A percentile compares a stretch with the other conserved stretches of the same genome.
These are phyloP conservation scores for Oxygymnocypris stewartii DNA, from an alignment of 2,113 vertebrate species.

Conservation along the genomic window DNA sequence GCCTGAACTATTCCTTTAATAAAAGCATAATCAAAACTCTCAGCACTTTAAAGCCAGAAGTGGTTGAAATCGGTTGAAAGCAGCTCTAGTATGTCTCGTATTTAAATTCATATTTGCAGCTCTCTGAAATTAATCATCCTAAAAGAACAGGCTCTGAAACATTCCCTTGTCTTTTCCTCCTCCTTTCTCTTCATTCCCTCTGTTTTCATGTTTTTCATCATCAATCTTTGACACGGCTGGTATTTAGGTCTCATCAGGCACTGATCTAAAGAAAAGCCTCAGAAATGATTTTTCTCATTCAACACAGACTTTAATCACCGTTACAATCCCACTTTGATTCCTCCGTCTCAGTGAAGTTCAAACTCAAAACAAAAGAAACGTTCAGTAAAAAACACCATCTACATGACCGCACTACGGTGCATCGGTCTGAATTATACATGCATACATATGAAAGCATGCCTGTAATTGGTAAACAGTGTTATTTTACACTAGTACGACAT, in stretches of 20 bases:
- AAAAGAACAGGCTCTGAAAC: background rate
- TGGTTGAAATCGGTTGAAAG: background rate
- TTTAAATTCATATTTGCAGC: background rate
- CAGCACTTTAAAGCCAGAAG: background rate
- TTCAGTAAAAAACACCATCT: background rate
- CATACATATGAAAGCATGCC: background rate
- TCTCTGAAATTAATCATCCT: background rate
- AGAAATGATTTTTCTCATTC: conserved; percentile 8
- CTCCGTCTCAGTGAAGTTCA: conserved; percentile 8
- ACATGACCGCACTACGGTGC: background rate
- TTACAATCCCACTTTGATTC: conserved; percentile 23
- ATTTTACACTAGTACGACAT: background rate
- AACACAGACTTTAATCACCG: conserved; percentile 17
- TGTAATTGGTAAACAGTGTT: background rate
- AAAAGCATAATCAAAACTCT: conserved; percentile 11
- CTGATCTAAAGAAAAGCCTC: conserved; percentile 9
- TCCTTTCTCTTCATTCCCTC: background rate
- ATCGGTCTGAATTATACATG: background rate
- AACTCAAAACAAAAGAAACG: background rate
- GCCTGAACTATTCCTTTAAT: background rate
- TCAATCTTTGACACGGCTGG: conserved; percentile 9
- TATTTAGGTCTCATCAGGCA: conserved; percentile 24
- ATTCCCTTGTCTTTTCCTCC: no score
- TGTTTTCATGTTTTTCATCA: background rate
- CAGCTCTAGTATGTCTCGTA: background rate